Evolutionary conservation across 2,113 vertebrate species (phyloP), one percentile per base, ranked within the genome.

Genomic region (Pristiophorus japonicus): DNA sequence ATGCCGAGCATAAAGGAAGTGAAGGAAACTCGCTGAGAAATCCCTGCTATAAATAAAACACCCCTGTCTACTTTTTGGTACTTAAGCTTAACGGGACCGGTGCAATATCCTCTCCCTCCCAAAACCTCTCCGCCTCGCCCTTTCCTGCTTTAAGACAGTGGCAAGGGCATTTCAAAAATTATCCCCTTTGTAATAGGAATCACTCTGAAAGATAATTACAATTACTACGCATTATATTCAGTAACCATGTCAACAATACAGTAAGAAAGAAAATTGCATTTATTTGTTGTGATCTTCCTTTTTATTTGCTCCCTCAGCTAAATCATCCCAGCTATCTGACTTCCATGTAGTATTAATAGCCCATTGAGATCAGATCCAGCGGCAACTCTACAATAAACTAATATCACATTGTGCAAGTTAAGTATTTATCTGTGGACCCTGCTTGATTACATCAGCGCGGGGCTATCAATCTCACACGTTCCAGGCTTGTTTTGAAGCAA

Each of bases 391-490:
- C 85, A 30, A 47, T 55, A 27, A 63, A 91, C 16, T 62, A 91
- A 91, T 91, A 91, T 91, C 16, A 91, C 88, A 91, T 91, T 91
- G 88, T 63, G 88, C 30, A 91, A 38, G 88, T 91, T 91, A 63
- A 91, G 59, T 91, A 38, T 63, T 91, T 91, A 91, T 63, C 34
- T n/a, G 34, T 63, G 88, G 63, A n/a, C 55, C 14, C 55, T 91
- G 59, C 34, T 63, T 91, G 88, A 91, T 91, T 63, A 63, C 88
- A 91, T 63, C 47, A 63, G 16, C 88, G 62, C 14, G 12, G 62
- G 38, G 59, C 62, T 91, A 63, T 63, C 88, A 91, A 91, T 91
- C 59, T 62, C 59, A 38, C 5, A 6, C 38, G 59, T n/a, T 63
- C 88, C 4, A 18, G 34, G 38, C 63, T 63, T 63, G 20, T 63